A percentile compares a stretch with the other conserved stretches of the same genome.
Evolutionary conservation across 2,113 vertebrate species (phyloP).

Genomic region (Pantherophis guttatus): DNA sequence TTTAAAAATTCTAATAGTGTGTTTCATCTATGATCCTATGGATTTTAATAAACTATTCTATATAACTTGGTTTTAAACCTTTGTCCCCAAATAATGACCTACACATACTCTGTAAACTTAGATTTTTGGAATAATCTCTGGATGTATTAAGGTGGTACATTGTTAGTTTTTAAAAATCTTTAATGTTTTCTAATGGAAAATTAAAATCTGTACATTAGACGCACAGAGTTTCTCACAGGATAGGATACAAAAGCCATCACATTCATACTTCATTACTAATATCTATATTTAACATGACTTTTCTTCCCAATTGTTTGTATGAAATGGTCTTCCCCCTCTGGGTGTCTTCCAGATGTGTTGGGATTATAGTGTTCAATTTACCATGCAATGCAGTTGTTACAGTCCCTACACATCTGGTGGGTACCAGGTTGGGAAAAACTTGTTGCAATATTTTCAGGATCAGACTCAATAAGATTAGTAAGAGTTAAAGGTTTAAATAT

Average conservation of each 20-base stretch:
- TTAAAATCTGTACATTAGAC: neutral
- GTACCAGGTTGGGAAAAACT: neutral
- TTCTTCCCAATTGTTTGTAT: neutral
- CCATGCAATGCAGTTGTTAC: neutral
- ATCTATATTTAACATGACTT: neutral
- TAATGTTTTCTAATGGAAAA: neutral
- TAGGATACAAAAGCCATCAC: neutral
- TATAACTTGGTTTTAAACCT: neutral
- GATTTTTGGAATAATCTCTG: neutral
- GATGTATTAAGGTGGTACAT: neutral
- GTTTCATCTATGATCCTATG: neutral
- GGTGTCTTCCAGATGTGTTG: neutral
- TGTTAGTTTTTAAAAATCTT: neutral
- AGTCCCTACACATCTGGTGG: neutral
- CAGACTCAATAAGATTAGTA: too few relatives aligned
- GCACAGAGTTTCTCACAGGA: neutral
- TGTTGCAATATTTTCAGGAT: too few relatives aligned
- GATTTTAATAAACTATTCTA: neutral
- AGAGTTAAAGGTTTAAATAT: too few relatives aligned
- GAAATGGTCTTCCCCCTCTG: neutral
- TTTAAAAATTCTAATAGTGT: neutral
- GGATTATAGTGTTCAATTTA: neutral
- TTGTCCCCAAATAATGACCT: neutral
- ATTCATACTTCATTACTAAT: neutral
- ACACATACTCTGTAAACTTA: neutral